phyloP scores from a whole-genome alignment of 1,140 invertebrate genomes.

The Drosophila seguyi region DNA sequence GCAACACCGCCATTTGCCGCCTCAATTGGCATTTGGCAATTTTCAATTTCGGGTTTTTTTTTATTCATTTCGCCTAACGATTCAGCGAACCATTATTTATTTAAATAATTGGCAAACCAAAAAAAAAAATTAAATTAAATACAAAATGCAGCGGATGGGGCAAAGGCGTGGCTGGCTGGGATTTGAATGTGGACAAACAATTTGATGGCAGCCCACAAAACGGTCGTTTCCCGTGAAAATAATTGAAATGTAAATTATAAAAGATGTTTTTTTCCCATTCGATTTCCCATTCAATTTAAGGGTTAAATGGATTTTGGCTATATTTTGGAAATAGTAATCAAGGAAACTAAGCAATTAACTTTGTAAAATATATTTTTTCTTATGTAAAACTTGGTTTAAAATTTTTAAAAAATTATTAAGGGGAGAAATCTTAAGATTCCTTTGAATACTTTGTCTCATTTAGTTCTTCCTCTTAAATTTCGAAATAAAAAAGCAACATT shows the following conservation, averaged over 20 bases:
- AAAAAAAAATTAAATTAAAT: slow-evolving; percentile 69
- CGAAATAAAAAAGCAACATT: not conserved
- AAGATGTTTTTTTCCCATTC: slow-evolving; percentile 1
- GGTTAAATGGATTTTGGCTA: not conserved
- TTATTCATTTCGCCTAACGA: slow-evolving; percentile 29
- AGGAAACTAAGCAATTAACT: not conserved
- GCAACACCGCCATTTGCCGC: slow-evolving; percentile 47
- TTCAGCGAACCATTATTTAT: slow-evolving; percentile 67
- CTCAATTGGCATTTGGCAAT: slow-evolving; percentile 65
- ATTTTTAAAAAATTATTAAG: not conserved
- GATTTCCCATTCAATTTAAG: not conserved
- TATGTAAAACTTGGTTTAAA: not conserved
- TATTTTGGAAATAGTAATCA: not conserved
- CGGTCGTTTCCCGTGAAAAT: slow-evolving; percentile 13
- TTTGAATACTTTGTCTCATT: not conserved
- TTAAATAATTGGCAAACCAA: slow-evolving; percentile 75
- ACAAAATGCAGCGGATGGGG: slow-evolving; percentile 47
- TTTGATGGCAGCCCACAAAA: slow-evolving; percentile 3
- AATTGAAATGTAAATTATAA: slow-evolving; percentile 19
- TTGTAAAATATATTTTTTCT: not conserved
- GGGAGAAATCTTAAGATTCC: not conserved
- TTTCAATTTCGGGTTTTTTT: slow-evolving; percentile 60
- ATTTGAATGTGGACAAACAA: not conserved
- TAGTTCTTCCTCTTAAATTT: not conserved
- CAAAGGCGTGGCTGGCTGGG: too few relatives aligned